A percentile compares a stretch with the other conserved stretches of the same genome.
Evolutionary conservation across 1,140 invertebrate genomes (phyloP).

Genomic region (Mizuhopecten yessoensis): DNA sequence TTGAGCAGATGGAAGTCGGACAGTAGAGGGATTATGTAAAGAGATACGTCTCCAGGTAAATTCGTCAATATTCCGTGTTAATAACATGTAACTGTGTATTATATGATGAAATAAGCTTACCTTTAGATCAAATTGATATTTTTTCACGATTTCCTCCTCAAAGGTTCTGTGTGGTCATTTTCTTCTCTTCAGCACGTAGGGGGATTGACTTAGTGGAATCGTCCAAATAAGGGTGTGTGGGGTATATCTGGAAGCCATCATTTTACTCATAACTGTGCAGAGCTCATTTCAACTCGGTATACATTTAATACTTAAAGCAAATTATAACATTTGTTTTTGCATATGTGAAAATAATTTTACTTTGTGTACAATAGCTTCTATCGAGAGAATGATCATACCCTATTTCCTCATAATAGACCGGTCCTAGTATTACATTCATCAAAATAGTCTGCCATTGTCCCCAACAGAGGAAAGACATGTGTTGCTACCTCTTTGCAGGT

Average conservation of each 20-base stretch:
- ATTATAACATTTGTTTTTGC: not conserved
- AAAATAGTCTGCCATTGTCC: constrained; percentile 16
- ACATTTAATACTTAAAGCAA: not conserved
- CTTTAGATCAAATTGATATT: not conserved
- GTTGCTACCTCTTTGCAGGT: not conserved
- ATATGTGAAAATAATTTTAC: not conserved
- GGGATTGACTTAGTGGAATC: constrained; percentile 18
- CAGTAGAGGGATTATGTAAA: constrained; percentile 8
- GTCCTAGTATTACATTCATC: not conserved
- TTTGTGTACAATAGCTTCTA: not conserved
- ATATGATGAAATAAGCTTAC: not conserved
- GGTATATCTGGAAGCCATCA: not conserved
- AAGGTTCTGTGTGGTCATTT: not conserved
- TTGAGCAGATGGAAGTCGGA: not conserved
- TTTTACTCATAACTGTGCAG: not conserved
- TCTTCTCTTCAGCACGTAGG: constrained; percentile 37
- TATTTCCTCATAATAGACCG: not conserved
- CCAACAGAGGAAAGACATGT: constrained; percentile 1
- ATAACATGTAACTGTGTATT: not conserved
- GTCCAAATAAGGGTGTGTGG: not conserved
- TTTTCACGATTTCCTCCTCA: constrained; percentile 33
- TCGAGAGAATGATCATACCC: not conserved
- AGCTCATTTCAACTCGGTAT: not conserved
- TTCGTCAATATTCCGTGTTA: not conserved
- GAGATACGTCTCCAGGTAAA: not conserved